Conservation (phyloP, 2,888 invertebrate genomes). For the Drosophila mulleri region DNA sequence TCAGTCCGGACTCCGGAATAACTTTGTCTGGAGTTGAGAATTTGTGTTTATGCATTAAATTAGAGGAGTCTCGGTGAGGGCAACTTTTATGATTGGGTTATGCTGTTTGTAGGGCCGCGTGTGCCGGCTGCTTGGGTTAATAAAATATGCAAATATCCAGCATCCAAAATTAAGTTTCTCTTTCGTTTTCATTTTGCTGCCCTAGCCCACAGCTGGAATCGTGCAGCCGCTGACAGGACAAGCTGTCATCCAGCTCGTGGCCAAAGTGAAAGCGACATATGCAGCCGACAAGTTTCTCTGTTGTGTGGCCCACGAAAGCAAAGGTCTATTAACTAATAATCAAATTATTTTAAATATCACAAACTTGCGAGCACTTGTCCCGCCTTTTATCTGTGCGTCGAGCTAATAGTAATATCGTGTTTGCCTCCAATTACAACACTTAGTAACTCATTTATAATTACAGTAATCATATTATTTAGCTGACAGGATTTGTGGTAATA, state of each 20-base stretch:
- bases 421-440: slow-evolving; percentile 25
- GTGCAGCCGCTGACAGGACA: slow-evolving; percentile 2
- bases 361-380: slow-evolving; percentile 59
- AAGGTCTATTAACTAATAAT: slow-evolving; percentile 58
- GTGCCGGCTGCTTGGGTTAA: slow-evolving; percentile 73
- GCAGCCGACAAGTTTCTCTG: slow-evolving; percentile 15
- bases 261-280: slow-evolving; percentile 29
- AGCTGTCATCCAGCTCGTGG: slow-evolving; percentile 7
- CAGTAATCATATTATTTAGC: slow-evolving; percentile 60
- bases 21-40: slow-evolving; percentile 61
- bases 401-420: slow-evolving; percentile 64
- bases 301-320: slow-evolving; percentile 5
- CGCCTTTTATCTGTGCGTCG: slow-evolving; percentile 23
- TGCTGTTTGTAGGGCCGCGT: slow-evolving; percentile 53
- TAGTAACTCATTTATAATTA: slow-evolving; percentile 59
- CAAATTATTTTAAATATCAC: slow-evolving; percentile 64
- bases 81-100: slow-evolving; percentile 79
- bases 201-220: slow-evolving; percentile 7
- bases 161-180: slow-evolving; percentile 72
- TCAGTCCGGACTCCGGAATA: slow-evolving; percentile 8
- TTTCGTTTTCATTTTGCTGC: slow-evolving; percentile 41
- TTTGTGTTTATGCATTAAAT: slow-evolving; percentile 78
- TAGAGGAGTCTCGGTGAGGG: slow-evolving; percentile 49
- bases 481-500: slow-evolving; percentile 25
- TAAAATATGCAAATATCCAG: slow-evolving; percentile 75